These are phyloP conservation scores for Himantopus leucocephalus DNA, from an alignment of 2,113 vertebrate species.

Conservation along the genomic window DNA sequence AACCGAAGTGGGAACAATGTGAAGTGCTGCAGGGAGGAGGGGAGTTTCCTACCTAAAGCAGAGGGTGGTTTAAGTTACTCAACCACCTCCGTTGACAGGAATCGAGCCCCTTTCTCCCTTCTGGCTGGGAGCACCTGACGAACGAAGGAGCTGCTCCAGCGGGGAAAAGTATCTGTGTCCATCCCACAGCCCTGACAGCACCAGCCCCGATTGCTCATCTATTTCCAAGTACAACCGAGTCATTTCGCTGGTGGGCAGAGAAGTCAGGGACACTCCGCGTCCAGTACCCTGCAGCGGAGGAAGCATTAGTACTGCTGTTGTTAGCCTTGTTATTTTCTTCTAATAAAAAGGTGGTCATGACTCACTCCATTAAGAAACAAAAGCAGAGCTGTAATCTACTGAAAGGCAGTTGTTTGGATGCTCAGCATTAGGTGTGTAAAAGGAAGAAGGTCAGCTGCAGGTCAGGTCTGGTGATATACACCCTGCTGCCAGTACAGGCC, in stretches of 20 bases:
- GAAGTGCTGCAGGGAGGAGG: neutral
- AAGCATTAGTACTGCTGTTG: constrained; percentile 5
- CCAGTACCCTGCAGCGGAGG: constrained; percentile 36
- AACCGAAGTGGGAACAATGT: constrained; percentile 14
- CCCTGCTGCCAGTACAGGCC: neutral
- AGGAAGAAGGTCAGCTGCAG: constrained; percentile 53
- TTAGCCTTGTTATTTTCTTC: constrained; percentile 53
- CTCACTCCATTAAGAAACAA: constrained; percentile 63
- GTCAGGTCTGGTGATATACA: neutral
- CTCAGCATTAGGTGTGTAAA: neutral
- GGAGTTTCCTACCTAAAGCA: constrained; percentile 36
- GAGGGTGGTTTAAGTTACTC: neutral
- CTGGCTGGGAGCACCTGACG: neutral
- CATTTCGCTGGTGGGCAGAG: constrained; percentile 20
- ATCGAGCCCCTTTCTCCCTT: neutral
- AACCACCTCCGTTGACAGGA: neutral
- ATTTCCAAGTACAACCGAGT: neutral
- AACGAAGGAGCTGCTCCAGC: neutral
- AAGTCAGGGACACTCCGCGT: constrained; percentile 4
- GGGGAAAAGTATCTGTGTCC: neutral
- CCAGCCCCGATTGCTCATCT: neutral
- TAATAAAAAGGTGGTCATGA: constrained; percentile 64
- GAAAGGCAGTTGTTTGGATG: constrained; percentile 50
- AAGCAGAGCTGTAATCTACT: constrained; percentile 53
- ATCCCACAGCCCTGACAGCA: neutral